Evolutionary conservation across 1,140 invertebrate genomes (phyloP).

Genomic region (Harpegnathos saltator): DNA sequence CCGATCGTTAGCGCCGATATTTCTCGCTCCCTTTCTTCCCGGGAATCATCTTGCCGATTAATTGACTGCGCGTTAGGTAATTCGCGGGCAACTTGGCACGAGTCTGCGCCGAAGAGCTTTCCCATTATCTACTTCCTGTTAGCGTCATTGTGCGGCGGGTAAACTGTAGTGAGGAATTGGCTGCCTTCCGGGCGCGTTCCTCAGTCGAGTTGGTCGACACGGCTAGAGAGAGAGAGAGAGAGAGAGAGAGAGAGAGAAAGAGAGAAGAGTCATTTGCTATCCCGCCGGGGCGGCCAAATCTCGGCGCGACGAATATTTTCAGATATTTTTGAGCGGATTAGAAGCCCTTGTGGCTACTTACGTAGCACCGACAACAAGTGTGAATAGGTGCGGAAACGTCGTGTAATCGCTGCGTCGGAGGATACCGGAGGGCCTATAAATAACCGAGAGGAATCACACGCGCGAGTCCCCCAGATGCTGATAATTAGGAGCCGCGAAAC

Average conservation of each 20-base stretch:
- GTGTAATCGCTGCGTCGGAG: background rate
- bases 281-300: constrained; percentile 57
- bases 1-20: background rate
- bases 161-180: constrained; percentile 59
- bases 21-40: too few species aligned
- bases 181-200: constrained; percentile 58
- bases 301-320: constrained; percentile 53
- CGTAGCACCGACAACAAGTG: background rate
- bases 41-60: background rate
- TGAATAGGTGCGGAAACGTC: constrained; percentile 6
- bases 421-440: constrained; percentile 28
- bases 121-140: constrained; percentile 66
- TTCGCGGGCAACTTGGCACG: constrained; percentile 13
- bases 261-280: constrained; percentile 21
- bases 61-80: constrained; percentile 15
- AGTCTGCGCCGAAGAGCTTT: constrained; percentile 75
- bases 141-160: constrained; percentile 50
- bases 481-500: constrained; percentile 17
- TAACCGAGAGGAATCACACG: constrained; percentile 7
- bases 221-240: too few species aligned
- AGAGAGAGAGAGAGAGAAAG: too few species aligned
- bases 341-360: too few species aligned
- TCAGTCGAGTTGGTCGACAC: constrained; percentile 36
- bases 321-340: constrained; percentile 62
- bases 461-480: background rate